Base-by-base conservation (phyloP, 2,797 vertebrate species). In the Trichosurus vulpecula region DNA sequence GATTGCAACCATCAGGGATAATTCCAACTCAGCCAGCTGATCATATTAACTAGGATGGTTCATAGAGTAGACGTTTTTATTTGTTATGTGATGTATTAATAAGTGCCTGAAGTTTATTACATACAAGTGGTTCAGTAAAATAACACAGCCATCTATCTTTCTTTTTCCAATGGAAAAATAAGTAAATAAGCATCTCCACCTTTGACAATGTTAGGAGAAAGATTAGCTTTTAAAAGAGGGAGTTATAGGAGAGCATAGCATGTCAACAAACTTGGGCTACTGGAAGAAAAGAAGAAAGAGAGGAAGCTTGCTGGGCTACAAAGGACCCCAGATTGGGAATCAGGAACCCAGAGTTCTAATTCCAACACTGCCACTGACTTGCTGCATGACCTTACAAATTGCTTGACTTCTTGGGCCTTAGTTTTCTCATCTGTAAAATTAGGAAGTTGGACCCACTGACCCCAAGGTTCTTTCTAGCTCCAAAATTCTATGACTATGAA, bases 91-190 rank as follows among this genome's bases (percentile, higher is more conserved):
- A 87, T 47, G 87, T 87, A 87, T 87, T 74, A 74, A 74, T 41
- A 74, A n/a, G 6, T n/a, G 35, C 35, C 35, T n/a, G 16, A n/a
- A 41, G 52, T 93, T 66, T 92, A 91, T 92, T 87, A 66, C 29
- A 92, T 9, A 91, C 6, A 90, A 13, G 27, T 91, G 96, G 95
- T 87, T 51, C 92, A 96, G 92, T 66, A 93, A 97, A 95, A 41
- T 74, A 41, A 30, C 55, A 91, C n/a, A 95, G 66, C 19, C 87
- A 54, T 93, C 51, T 89, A 96, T 29, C 47, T 16, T 61, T 55
- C 53, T 52, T 92, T 56, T 74, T 93, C 12, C 3, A 90, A 74
- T 92, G 10, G 41, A 89, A 74, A 91, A 35, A 3, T 55, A 19
- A 81, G 56, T 31, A 57, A 91, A 81, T 81, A 81, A 47, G n/a